Evolutionary conservation across 2,888 invertebrate genomes (phyloP), one percentile per base, ranked within the genome.

Genomic region (Saturnia pavonia): DNA sequence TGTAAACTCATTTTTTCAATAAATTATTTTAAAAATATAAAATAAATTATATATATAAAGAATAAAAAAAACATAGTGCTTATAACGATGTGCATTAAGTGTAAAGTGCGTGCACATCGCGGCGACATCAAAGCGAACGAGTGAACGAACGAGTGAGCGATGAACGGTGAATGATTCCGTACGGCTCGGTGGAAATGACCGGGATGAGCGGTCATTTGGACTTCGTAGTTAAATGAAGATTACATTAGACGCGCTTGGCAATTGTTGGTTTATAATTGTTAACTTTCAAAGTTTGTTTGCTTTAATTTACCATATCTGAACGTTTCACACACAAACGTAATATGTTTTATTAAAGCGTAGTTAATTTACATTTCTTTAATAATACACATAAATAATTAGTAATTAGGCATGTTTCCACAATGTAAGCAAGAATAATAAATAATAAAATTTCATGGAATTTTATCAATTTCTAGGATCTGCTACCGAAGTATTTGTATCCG

Each of bases 61-160:
- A n/a, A 51, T 70, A 70, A 76, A 80, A 82, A n/a, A n/a, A n/a
- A n/a, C 75, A 84, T 83, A 84, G 85, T 82, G 82, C 83, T 81
- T 85, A 83, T 79, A 84, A 83, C 82, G 82, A 79, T 84, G 89
- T 85, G 82, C 88, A 87, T 73, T 80, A 79, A 82, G 82, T 86
- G 87, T 84, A 81, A 90, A 89, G 88, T 92, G 91, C 91, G 91
- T 90, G 86, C 82, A 82, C 83, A 75, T 80, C 78, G 80, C 72
- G 77, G 76, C 79, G 76, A 89, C 88, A 91, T 91, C 91, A 92
- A 91, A 92, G 73, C 82, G 85, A 84, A 79, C 81, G 84, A 79
- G 42, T 77, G 79, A 81, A 80, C 84, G 87, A 85, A 79, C 81
- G 85, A 80, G 78, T 82, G 85, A 85, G 79, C 82, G 82, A 85